Conservation (phyloP, 2,888 invertebrate genomes). For the Apamea epomidion region DNA sequence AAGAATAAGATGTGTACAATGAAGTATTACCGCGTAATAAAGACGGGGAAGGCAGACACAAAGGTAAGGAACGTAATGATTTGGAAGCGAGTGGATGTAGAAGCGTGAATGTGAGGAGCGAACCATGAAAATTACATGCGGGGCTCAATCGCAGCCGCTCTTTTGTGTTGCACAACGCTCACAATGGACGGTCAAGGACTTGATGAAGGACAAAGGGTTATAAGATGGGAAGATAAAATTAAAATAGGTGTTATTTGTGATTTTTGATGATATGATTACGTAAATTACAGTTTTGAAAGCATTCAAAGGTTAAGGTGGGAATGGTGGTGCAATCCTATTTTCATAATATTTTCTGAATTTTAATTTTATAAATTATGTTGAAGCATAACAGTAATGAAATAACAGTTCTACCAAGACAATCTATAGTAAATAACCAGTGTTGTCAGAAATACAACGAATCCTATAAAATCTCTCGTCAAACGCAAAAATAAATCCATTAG, state of each 20-base stretch:
- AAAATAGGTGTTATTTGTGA: slow-evolving; percentile 60
- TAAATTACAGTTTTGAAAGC: not conserved
- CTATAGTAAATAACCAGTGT: not conserved
- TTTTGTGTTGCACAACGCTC: slow-evolving; percentile 83
- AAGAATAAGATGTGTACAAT: slow-evolving; percentile 83
- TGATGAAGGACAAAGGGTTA: slow-evolving; percentile 86
- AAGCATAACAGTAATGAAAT: not conserved
- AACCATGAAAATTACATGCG: slow-evolving; percentile 88
- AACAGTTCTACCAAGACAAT: not conserved
- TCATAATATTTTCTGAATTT: not conserved
- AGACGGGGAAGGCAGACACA: slow-evolving; percentile 81
- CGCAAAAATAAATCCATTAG: slow-evolving; percentile 37
- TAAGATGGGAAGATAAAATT: slow-evolving; percentile 71
- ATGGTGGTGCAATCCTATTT: not conserved
- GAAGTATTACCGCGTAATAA: slow-evolving; percentile 82
- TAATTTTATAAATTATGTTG: not conserved
- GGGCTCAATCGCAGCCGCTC: slow-evolving; percentile 86
- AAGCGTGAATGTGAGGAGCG: slow-evolving; percentile 86
- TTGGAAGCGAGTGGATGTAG: slow-evolving; percentile 88
- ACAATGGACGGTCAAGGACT: slow-evolving; percentile 89
- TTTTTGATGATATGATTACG: slow-evolving; percentile 19
- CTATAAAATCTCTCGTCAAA: not conserved
- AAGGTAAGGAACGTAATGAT: slow-evolving; percentile 89
- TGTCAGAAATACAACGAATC: not conserved
- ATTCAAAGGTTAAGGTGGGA: not conserved